Base-by-base conservation (phyloP, 1,140 invertebrate species). In the Caenorhabditis tropicalis region DNA sequence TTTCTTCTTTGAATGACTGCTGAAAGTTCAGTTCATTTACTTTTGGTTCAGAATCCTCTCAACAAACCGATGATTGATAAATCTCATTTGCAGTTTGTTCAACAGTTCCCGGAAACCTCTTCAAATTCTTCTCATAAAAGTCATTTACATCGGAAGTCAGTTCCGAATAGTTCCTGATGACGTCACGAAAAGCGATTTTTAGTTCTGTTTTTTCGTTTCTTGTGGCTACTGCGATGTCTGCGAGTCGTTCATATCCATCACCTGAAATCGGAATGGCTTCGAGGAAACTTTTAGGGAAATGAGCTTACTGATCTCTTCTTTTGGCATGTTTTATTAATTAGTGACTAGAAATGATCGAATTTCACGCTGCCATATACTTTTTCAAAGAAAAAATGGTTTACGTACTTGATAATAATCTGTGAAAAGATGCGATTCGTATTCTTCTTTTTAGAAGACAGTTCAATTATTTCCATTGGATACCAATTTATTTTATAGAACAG, bases 171-270 rank as follows among this genome's bases (percentile, higher is more conserved):
- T 74, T n/a, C 43, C 65, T 39, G 65, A 43, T 21, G n/a, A 74
- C 65, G 36, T 74, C 65, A 43, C 36, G 36, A 2, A 74, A 1
- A 1, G 27, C 36, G 43, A 36, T 29, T 10, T 31, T 43, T 6
- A 74, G 12, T n/a, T 74, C 65, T n/a, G 65, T n/a, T 10, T 36
- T 36, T 43, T 74, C 65, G 21, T 74, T 74, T n/a, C 43, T 74
- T 43, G 36, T 36, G 33, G 65, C 65, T 33, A 21, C 36, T 46
- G 65, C n/a, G 24, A 74, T 74, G 29, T 74, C 65, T 10, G 33
- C n/a, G 33, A 74, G 33, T 19, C 58, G 58, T 33, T 65, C 58
- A 19, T 65, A 65, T 43, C 65, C 65, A 31, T 74, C 36, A n/a
- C 29, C 65, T 43, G 36, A 56, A 56, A 7, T 56, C 7, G 27